A percentile compares a stretch with the other conserved stretches of the same genome.
Conservation (phyloP, 1,140 invertebrate species). For the Hypsibius dujardini region DNA sequence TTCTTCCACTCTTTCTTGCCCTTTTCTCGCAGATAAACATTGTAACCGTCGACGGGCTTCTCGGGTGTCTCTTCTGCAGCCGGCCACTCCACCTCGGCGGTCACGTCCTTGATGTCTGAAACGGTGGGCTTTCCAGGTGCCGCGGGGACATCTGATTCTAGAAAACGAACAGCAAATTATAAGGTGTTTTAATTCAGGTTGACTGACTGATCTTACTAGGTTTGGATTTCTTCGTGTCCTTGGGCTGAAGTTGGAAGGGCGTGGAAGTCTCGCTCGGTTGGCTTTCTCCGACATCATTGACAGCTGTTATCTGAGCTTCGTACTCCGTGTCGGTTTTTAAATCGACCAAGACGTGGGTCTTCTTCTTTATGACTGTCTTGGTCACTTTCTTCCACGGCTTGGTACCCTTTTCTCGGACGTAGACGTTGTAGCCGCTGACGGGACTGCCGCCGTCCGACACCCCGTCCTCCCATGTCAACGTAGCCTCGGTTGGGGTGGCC, state of each 20-base stretch:
- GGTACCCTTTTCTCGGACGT: constrained; percentile 67
- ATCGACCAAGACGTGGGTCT: not conserved
- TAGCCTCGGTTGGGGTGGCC: constrained; percentile 72
- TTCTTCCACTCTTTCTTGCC: constrained; percentile 13
- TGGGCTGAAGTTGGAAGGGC: not conserved
- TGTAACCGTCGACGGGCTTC: constrained; percentile 16
- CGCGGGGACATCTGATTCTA: not conserved
- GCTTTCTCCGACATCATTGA: constrained; percentile 74
- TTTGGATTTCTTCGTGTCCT: not conserved
- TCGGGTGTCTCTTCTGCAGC: not conserved
- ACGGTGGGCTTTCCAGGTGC: constrained; percentile 12
- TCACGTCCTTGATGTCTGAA: not conserved
- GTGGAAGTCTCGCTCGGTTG: not conserved
- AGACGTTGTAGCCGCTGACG: constrained; percentile 78
- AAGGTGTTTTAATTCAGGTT: not conserved
- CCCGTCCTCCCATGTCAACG: constrained; percentile 60
- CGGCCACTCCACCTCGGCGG: not conserved
- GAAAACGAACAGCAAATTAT: not conserved
- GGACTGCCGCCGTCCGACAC: constrained; percentile 74
- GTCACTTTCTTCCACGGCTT: constrained; percentile 62
- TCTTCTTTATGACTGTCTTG: constrained; percentile 67
- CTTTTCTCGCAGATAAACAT: constrained; percentile 7
- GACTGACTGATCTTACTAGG: not conserved
- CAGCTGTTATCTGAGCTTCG: constrained; percentile 64
- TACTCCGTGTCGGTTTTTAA: constrained; percentile 43